Evolutionary conservation across 2,113 vertebrate species (phyloP), one percentile per base, ranked within the genome.

Genomic region (Sula dactylatra): DNA sequence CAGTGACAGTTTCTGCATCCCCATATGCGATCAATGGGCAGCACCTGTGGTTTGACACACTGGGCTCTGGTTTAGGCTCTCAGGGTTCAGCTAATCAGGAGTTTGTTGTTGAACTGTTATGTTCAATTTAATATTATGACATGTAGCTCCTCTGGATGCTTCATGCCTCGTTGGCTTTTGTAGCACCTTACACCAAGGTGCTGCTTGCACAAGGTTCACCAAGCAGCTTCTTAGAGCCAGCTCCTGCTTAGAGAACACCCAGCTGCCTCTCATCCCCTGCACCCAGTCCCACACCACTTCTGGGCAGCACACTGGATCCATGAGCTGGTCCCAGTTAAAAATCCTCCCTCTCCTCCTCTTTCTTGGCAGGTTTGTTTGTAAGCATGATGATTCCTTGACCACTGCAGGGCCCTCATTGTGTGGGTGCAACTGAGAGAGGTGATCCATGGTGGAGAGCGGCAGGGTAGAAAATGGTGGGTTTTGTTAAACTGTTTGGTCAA

Each of bases 21-120:
- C 32, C 10, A 2, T 26, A n/a, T 2, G 16, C 0, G 2, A 38
- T 34, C 16, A 22, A 11, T 7, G 32, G 32, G 69, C 11, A 50
- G 13, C 26, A 52, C 54, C 34, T 44, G 34, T 42, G 77, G 5
- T 29, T 42, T 67, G 64, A 25, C 42, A 85, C 14, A 8, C 14
- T 52, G 26, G 34, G 36, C 4, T 32, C 64, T 42, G 22, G 16
- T 66, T 62, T 45, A 52, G 40, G 34, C 25, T 84, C 11, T 77
- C 22, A 17, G 58, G 19, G 34, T 66, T 67, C 10, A 29, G 19
- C 22, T 80, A 49, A 54, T 59, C 34, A 32, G 66, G 13, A 74
- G 31, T 42, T 62, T 25, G 27, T n/a, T 65, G 36, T 58, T 67
- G 36, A 67, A 62, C 5, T 19, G 17, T 81, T 69, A 36, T 25